Conservation (phyloP, 2,888 invertebrate genomes). For the Pseudococcus longispinus region DNA sequence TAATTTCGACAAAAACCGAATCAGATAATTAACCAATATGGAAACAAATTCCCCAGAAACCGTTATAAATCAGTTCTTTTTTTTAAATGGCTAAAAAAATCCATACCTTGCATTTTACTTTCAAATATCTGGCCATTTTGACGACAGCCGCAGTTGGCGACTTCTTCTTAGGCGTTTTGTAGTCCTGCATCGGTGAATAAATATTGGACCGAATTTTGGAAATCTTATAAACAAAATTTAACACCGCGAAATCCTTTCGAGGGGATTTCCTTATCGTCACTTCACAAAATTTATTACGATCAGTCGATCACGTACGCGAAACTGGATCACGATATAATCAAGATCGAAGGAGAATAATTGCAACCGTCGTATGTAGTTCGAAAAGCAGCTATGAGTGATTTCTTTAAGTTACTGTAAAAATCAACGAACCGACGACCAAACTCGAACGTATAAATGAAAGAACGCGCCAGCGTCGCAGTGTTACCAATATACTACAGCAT, state of each 20-base stretch:
- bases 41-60: not conserved
- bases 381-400: conserved; percentile 34
- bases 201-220: conserved; percentile 50
- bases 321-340: not conserved
- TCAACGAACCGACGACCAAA: conserved; percentile 22
- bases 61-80: not conserved
- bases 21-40: not conserved
- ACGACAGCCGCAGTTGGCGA: conserved; percentile 62
- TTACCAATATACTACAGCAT: not conserved
- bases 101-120: conserved; percentile 64
- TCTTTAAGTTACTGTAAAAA: not conserved
- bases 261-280: not conserved
- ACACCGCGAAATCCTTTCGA: not conserved
- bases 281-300: not conserved
- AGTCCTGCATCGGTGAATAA: conserved; percentile 37
- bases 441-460: not conserved
- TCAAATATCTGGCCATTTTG: conserved; percentile 64
- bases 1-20: not conserved
- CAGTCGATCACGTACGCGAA: not conserved
- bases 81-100: not conserved
- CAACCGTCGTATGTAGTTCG: conserved; percentile 5
- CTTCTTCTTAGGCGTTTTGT: conserved; percentile 64
- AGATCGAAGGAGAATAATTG: not conserved
- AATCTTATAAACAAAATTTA: not conserved
- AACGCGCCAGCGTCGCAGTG: not conserved